Evolutionary conservation across 2,888 invertebrate species (phyloP).

Genomic region (Ganaspis brasiliensis): DNA sequence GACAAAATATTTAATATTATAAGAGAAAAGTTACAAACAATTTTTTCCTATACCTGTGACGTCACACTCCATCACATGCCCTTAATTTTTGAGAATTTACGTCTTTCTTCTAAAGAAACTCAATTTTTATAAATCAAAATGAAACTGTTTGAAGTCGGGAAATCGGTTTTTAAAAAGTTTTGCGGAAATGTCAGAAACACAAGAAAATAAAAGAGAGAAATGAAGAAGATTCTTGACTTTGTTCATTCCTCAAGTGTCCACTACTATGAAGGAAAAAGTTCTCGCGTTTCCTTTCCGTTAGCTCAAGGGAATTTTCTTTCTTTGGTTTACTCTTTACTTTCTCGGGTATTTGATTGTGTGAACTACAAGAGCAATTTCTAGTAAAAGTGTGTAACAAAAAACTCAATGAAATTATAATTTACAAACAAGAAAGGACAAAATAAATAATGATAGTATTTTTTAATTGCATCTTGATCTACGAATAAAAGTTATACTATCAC

Average conservation of each 20-base stretch:
- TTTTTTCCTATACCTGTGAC: too few species aligned
- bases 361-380: constrained; percentile 27
- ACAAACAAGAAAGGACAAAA: background rate
- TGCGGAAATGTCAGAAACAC: background rate
- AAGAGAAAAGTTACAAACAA: too few species aligned
- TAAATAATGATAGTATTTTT: too few species aligned
- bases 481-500: too few species aligned
- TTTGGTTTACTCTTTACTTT: background rate
- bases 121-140: background rate
- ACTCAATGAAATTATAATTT: too few species aligned
- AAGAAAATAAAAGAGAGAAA: background rate
- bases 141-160: background rate
- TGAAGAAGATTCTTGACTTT: constrained; percentile 22
- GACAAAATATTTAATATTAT: too few species aligned
- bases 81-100: too few species aligned
- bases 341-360: background rate
- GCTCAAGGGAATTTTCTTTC: constrained; percentile 35
- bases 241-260: constrained; percentile 32
- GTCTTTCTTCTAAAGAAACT: background rate
- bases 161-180: background rate
- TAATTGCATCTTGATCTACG: too few species aligned
- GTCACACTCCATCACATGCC: too few species aligned
- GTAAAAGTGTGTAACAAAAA: background rate
- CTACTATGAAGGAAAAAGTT: background rate
- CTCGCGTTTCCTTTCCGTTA: constrained; percentile 20